Conservation (phyloP, 92 coral and sea anemone species). For the Epizoanthus rinbou region DNA sequence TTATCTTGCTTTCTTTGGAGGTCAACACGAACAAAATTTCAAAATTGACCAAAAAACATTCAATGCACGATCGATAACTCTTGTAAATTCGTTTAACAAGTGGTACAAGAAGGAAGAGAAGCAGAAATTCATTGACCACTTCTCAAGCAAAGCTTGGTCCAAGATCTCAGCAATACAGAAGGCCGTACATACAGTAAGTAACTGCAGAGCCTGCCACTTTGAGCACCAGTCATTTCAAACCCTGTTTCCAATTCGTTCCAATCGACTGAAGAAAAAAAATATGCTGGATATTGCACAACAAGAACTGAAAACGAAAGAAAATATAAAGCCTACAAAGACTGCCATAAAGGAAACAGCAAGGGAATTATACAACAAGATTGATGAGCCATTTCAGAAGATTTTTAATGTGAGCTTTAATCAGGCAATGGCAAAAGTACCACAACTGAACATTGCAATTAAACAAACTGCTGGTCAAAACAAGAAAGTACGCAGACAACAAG, state of each 20-base stretch:
- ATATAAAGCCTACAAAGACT: constrained; percentile 5
- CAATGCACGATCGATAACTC: neutral
- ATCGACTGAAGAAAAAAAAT: constrained; percentile 15
- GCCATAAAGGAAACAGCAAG: constrained; percentile 19
- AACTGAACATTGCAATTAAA: constrained; percentile 16
- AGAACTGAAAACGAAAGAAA: constrained; percentile 12
- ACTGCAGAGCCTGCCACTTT: constrained; percentile 7
- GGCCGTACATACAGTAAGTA: neutral
- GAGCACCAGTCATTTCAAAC: constrained; percentile 13
- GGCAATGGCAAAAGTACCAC: constrained; percentile 40
- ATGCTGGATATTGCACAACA: neutral
- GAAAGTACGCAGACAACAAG: constrained; percentile 30
- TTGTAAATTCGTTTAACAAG: constrained; percentile 1
- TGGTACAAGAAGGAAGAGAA: constrained; percentile 21
- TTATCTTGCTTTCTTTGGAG: constrained; percentile 26
- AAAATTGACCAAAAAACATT: neutral
- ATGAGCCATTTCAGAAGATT: constrained; percentile 19
- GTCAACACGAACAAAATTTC: neutral
- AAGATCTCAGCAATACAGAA: constrained; percentile 9
- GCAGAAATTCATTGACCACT: constrained; percentile 10
- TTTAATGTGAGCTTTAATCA: constrained; percentile 19
- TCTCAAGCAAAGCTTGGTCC: constrained; percentile 21
- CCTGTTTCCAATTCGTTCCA: constrained; percentile 20
- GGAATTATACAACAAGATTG: constrained; percentile 17
- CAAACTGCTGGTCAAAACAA: constrained; percentile 12